Evolutionary conservation across 1,140 invertebrate genomes (phyloP), one percentile per base, ranked within the genome.

Genomic region (Hylaeus anthracinus): DNA sequence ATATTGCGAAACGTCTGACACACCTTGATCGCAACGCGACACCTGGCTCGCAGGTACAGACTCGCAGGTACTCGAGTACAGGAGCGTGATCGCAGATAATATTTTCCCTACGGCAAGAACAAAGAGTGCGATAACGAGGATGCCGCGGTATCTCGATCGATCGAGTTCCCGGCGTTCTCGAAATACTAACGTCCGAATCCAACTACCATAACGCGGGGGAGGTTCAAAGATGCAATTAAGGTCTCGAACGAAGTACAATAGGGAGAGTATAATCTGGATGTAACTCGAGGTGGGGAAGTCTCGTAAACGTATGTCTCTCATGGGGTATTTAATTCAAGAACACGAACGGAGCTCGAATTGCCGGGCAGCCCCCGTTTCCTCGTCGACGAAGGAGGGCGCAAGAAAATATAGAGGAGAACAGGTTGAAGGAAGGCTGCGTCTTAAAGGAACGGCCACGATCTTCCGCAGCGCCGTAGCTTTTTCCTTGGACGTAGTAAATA

Each of bases 401-500:
- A 48, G 61, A 66, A 86, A 71, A 86, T 77, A 76, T 55, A 65
- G 58, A 63, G 26, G 74, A 48, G 72, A 48, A 48, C 41, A 65
- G 43, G 53, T 71, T 74, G 26, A 83, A 67, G 61, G 43, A 64
- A 86, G 60, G 66, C 64, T 56, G 63, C 53, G 63, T 82, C n/a
- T 48, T 82, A 72, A 85, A 70, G 74, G 73, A 82, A 75, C 65
- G 75, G 78, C 69, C 77, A 72, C 79, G 76, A 79, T 84, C 76
- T 75, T 85, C 72, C 65, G 41, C 74, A 84, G 72, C 77, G n/a
- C 65, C 80, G 73, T 48, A 43, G 82, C 76, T 78, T 87, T 87
- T 82, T 87, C 76, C 61, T 80, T 41, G 64, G 81, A 85, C 72
- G 75, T 64, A 87, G 86, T 88, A 88, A 88, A 87, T 88, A 88